Evolutionary conservation across 1,140 invertebrate genomes (phyloP).

Genomic region (Hestina assimilis): DNA sequence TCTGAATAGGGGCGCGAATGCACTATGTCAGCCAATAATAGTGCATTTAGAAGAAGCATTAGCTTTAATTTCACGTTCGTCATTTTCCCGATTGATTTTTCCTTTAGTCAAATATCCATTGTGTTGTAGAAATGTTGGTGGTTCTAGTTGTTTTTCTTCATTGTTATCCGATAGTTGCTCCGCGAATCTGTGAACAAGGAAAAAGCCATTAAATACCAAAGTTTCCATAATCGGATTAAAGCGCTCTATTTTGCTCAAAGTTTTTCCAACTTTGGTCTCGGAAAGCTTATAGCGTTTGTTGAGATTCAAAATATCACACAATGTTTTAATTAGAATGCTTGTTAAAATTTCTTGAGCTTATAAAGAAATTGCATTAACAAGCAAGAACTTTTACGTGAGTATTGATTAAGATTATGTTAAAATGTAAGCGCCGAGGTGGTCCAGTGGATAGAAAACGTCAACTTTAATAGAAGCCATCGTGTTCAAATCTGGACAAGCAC

Average conservation of each 20-base stretch:
- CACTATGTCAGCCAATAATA: slow-evolving; percentile 57
- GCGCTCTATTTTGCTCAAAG: not conserved
- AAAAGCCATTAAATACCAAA: slow-evolving; percentile 46
- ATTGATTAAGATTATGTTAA: no score
- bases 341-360: no score
- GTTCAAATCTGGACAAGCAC: no score
- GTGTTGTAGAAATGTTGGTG: slow-evolving; percentile 1
- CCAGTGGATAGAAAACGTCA: no score
- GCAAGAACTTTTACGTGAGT: no score
- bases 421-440: no score
- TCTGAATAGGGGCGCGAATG: slow-evolving; percentile 54
- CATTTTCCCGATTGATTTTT: slow-evolving; percentile 31
- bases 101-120: slow-evolving; percentile 27
- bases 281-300: slow-evolving; percentile 9
- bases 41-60: slow-evolving; percentile 61
- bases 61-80: slow-evolving; percentile 66
- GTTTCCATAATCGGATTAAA: slow-evolving; percentile 36
- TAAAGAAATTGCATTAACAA: no score
- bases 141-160: slow-evolving; percentile 16
- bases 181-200: slow-evolving; percentile 49
- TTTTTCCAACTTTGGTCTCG: slow-evolving; percentile 9
- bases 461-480: no score
- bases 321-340: no score
- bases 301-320: no score
- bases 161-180: slow-evolving; percentile 13